These are phyloP conservation scores for Drosophila ohnishii DNA, from an alignment of 1,140 invertebrate genomes.

Conservation along the genomic window DNA sequence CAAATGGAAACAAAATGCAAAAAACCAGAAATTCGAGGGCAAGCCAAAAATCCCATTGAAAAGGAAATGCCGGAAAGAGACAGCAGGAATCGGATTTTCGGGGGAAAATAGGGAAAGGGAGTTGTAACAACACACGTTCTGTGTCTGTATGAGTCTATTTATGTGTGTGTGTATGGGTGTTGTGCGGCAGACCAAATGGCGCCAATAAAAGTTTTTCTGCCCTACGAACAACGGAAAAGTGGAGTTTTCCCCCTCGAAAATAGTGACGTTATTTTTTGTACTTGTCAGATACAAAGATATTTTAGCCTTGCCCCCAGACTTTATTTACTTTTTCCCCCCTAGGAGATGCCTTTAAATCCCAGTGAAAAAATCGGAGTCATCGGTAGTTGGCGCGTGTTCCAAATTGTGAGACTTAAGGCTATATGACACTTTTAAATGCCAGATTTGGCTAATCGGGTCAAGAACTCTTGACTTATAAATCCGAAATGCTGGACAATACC, in stretches of 20 bases:
- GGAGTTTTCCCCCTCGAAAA: conserved; percentile 7
- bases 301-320: conserved; percentile 11
- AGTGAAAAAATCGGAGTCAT: conserved; percentile 18
- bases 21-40: conserved; percentile 34
- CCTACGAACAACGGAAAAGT: conserved; percentile 14
- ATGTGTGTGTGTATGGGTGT: conserved; percentile 11
- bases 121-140: conserved; percentile 20
- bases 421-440: conserved; percentile 16
- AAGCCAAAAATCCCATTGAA: conserved; percentile 49
- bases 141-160: background rate
- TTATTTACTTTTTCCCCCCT: conserved; percentile 25
- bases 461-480: background rate
- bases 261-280: conserved; percentile 29
- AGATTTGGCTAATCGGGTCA: conserved; percentile 8
- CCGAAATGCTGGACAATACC: no score
- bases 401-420: conserved; percentile 21
- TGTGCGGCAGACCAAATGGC: conserved; percentile 72
- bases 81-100: conserved; percentile 4
- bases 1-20: conserved; percentile 37
- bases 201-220: conserved; percentile 72
- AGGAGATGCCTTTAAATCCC: conserved; percentile 15
- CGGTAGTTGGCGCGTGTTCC: conserved; percentile 19
- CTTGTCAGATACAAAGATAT: conserved; percentile 9
- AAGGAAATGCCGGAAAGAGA: conserved; percentile 23
- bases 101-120: conserved; percentile 2